Base-by-base conservation (phyloP, 1,140 invertebrate species). In the Bombus soroeensis region DNA sequence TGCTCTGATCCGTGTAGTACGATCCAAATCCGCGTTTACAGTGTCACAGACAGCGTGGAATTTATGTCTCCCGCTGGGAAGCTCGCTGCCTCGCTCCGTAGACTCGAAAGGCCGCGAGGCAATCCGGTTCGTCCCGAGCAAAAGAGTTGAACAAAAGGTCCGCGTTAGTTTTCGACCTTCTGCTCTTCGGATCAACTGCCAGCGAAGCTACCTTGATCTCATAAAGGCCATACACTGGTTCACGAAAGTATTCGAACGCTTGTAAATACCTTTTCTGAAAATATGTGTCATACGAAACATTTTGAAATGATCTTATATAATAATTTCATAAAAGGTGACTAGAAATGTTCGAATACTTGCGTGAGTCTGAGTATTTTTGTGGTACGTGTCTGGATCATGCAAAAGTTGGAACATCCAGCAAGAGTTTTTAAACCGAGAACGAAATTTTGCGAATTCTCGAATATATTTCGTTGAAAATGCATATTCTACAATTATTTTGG, bases 171-270 rank as follows among this genome's bases (percentile, higher is more conserved):
- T 75, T 78, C 57, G 59, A 68, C 77, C 41, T 47, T 75, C 57
- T 57, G 4, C 39, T 13, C 1, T 15, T 39, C 12, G 15, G 70
- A n/a, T 72, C 70, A 8, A 72, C 28, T 28, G 39, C 22, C 18
- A 59, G 32, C 59, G 47, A 18, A 57, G 57, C 39, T 75, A 79
- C 75, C 53, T 75, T 70, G 75, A 83, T 88, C 78, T 87, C 41
- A 83, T 79, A 74, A 86, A 68, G 77, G 12, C 3, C 12, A n/a
- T 4, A n/a, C 12, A 62, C 28, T n/a, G 59, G 28, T 28, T 62
- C 12, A n/a, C 12, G 59, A 62, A 62, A 5, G 1, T 53, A 22
- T 53, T 53, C 47, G 47, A 22, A 53, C 47, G 47, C 6, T 22
- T 22, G 18, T 8, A 8, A 18, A 53, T 18, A 53, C 47, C 1